Conservation (phyloP, 2,888 invertebrate genomes). For the Scelioninae gen. 1 region DNA sequence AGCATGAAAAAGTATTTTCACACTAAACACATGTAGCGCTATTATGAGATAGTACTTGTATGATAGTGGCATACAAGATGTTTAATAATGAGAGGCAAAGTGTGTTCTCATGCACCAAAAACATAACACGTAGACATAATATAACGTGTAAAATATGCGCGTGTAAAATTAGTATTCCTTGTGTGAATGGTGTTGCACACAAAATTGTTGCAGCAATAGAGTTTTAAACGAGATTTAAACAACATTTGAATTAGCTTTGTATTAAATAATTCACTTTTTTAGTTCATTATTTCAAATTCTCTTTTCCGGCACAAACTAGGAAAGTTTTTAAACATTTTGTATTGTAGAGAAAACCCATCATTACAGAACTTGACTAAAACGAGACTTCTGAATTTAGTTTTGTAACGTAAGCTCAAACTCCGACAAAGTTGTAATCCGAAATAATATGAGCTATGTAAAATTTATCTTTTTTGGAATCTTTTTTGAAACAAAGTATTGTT, state of each 20-base stretch:
- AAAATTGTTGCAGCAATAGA: not conserved
- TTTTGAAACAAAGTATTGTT: not conserved
- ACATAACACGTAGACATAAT: not conserved
- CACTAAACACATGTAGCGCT: constrained; percentile 17
- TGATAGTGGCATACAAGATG: constrained; percentile 10
- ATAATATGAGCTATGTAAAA: constrained; percentile 16
- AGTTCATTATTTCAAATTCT: constrained; percentile 30
- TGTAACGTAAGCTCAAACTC: constrained; percentile 43
- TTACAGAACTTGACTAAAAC: constrained; percentile 50
- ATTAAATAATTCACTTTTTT: not conserved
- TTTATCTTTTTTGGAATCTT: not conserved
- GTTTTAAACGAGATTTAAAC: not conserved
- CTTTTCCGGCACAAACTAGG: constrained; percentile 1
- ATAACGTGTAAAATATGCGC: constrained; percentile 11
- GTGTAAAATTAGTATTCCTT: constrained; percentile 7
- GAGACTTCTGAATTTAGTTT: constrained; percentile 53
- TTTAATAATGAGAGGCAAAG: constrained; percentile 23
- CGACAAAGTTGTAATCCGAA: constrained; percentile 35
- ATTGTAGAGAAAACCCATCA: constrained; percentile 30
- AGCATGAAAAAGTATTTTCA: constrained; percentile 5
- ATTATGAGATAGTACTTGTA: constrained; percentile 6
- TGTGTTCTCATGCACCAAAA: constrained; percentile 13
- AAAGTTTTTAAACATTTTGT: constrained; percentile 47
- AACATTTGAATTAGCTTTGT: constrained; percentile 10
- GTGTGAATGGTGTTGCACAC: not conserved